Evolutionary conservation across 2,888 invertebrate genomes (phyloP).

Genomic region (Dasysyrphus tricinctus): DNA sequence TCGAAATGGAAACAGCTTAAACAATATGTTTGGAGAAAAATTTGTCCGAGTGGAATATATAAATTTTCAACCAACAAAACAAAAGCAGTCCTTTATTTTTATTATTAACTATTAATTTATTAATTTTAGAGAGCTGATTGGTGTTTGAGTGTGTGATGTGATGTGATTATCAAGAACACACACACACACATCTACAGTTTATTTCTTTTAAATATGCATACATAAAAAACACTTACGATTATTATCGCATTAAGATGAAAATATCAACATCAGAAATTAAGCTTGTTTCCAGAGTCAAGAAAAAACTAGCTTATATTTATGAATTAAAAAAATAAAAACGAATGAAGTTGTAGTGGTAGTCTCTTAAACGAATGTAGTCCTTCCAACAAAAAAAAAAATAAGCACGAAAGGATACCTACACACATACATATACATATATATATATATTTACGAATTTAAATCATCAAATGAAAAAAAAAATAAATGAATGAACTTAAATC

Average conservation of each 20-base stretch:
- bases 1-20: constrained; percentile 61
- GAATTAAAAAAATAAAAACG: constrained; percentile 7
- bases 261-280: constrained; percentile 45
- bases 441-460: constrained; percentile 72
- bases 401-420: constrained; percentile 40
- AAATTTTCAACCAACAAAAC: constrained; percentile 47
- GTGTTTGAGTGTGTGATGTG: constrained; percentile 55
- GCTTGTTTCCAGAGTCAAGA: constrained; percentile 61
- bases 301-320: constrained; percentile 28
- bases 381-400: constrained; percentile 14
- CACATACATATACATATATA: constrained; percentile 44
- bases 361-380: constrained; percentile 57
- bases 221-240: constrained; percentile 16
- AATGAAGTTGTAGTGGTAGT: constrained; percentile 60
- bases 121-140: constrained; percentile 70
- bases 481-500: constrained; percentile 47
- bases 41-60: constrained; percentile 50
- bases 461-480: constrained; percentile 65
- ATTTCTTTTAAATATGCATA: constrained; percentile 41
- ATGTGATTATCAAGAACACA: constrained; percentile 20
- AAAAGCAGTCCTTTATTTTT: constrained; percentile 71
- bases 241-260: constrained; percentile 49
- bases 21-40: constrained; percentile 35
- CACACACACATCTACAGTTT: constrained; percentile 28
- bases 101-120: constrained; percentile 74